Evolutionary conservation across 2,888 invertebrate genomes (phyloP).

Genomic region (Drosophila phalerata): DNA sequence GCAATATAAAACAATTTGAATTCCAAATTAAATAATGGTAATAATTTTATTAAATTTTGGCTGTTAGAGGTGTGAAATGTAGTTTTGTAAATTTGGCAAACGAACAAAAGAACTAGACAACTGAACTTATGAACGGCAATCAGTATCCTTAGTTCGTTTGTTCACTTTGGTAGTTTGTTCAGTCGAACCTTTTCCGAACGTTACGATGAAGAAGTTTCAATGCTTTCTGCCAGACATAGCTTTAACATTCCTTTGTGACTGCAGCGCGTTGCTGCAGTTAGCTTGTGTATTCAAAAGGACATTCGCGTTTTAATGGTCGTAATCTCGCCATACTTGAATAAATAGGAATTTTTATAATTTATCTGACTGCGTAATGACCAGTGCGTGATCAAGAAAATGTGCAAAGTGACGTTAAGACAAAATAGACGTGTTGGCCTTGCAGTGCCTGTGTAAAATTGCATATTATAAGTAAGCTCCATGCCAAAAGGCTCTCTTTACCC

Average conservation of each 20-base stretch:
- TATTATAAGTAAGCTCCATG: slow-evolving; percentile 23
- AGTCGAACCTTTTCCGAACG: neutral
- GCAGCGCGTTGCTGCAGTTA: slow-evolving; percentile 31
- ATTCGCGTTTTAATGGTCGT: slow-evolving; percentile 14
- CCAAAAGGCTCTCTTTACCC: slow-evolving; percentile 6
- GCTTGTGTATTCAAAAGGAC: slow-evolving; percentile 22
- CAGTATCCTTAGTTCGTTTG: neutral
- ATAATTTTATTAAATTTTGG: too few relatives aligned
- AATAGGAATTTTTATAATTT: slow-evolving; percentile 32
- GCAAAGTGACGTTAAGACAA: slow-evolving; percentile 34
- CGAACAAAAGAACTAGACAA: too few relatives aligned
- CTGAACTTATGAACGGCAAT: too few relatives aligned
- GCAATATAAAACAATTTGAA: neutral
- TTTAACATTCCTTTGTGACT: slow-evolving; percentile 12
- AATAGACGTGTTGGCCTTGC: slow-evolving; percentile 50
- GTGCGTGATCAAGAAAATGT: slow-evolving; percentile 52
- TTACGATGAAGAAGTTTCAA: neutral
- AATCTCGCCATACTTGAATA: slow-evolving; percentile 10
- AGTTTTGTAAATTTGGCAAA: too few relatives aligned
- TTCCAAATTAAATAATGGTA: too few relatives aligned
- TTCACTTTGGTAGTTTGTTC: neutral
- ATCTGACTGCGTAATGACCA: slow-evolving; percentile 48
- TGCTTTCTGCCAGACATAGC: slow-evolving; percentile 11
- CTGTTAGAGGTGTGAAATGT: too few relatives aligned
- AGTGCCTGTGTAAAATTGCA: slow-evolving; percentile 41